Evolutionary conservation across 2,888 invertebrate genomes (phyloP).

Genomic region (Hydroisotoma schaefferi): DNA sequence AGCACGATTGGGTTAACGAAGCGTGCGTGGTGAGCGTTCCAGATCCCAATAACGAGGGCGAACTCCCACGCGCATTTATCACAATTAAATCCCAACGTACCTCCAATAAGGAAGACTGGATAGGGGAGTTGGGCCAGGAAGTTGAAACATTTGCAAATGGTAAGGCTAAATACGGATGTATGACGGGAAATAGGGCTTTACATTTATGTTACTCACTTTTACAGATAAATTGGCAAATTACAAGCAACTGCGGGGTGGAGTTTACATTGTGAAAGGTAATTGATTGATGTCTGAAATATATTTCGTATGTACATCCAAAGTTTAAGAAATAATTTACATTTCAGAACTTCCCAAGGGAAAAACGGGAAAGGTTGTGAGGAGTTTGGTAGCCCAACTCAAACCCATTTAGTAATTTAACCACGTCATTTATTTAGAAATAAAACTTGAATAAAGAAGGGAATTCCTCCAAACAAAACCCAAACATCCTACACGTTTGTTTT

Average conservation of each 20-base stretch:
- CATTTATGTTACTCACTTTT: not conserved
- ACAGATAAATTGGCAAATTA: constrained; percentile 21
- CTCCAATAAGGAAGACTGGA: not conserved
- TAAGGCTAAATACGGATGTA: constrained; percentile 8
- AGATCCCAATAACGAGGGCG: constrained; percentile 32
- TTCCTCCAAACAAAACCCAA: too few relatives aligned
- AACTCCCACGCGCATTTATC: constrained; percentile 39
- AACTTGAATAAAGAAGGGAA: too few relatives aligned
- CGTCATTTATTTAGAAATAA: too few relatives aligned
- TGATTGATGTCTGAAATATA: too few relatives aligned
- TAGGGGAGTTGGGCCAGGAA: constrained; percentile 27
- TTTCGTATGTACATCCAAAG: too few relatives aligned
- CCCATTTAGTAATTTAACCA: too few relatives aligned
- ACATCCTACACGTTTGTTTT: not conserved
- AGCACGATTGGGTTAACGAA: constrained; percentile 38
- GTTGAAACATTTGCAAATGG: constrained; percentile 38
- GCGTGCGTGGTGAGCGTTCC: constrained; percentile 37
- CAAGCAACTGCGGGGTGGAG: constrained; percentile 23
- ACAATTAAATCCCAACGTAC: constrained; percentile 8
- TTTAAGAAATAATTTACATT: too few relatives aligned
- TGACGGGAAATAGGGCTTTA: not conserved
- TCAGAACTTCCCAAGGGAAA: constrained; percentile 27
- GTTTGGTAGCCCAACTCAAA: too few relatives aligned
- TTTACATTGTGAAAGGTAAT: constrained; percentile 13
- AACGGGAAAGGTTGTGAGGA: constrained; percentile 23